Evolutionary conservation across 2,888 invertebrate species (phyloP).

Genomic region (Apeira syringaria): DNA sequence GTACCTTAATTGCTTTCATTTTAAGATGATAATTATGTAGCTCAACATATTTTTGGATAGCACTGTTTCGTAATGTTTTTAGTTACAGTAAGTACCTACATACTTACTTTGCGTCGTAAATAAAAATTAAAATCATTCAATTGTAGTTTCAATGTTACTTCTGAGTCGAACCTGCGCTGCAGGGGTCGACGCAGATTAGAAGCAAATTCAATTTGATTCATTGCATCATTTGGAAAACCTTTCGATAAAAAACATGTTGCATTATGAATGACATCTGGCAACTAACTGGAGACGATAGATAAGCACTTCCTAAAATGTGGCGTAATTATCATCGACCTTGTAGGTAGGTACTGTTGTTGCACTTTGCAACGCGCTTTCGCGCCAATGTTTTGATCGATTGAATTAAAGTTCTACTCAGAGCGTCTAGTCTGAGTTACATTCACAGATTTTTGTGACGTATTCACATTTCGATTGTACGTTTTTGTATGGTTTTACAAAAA

Average conservation of each 20-base stretch:
- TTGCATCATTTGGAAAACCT: constrained; percentile 73
- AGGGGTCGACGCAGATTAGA: constrained; percentile 60
- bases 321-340: constrained; percentile 58
- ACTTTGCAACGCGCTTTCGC: constrained; percentile 40
- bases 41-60: too few species aligned
- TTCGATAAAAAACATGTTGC: constrained; percentile 59
- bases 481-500: too few species aligned
- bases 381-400: constrained; percentile 31
- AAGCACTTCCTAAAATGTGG: constrained; percentile 57
- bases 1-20: too few species aligned
- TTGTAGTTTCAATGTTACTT: constrained; percentile 41
- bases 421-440: too few species aligned
- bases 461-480: too few species aligned
- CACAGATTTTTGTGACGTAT: too few species aligned
- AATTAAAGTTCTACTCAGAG: constrained; percentile 1
- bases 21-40: too few species aligned
- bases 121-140: constrained; percentile 38
- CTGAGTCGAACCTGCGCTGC: constrained; percentile 45
- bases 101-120: constrained; percentile 17
- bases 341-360: constrained; percentile 28
- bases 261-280: constrained; percentile 51
- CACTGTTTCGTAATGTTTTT: too few species aligned
- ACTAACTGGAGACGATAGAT: constrained; percentile 52
- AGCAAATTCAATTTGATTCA: constrained; percentile 69
- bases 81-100: too few species aligned